Evolutionary conservation across 2,888 invertebrate genomes (phyloP).

Genomic region (Nephrocerus scutellatus): DNA sequence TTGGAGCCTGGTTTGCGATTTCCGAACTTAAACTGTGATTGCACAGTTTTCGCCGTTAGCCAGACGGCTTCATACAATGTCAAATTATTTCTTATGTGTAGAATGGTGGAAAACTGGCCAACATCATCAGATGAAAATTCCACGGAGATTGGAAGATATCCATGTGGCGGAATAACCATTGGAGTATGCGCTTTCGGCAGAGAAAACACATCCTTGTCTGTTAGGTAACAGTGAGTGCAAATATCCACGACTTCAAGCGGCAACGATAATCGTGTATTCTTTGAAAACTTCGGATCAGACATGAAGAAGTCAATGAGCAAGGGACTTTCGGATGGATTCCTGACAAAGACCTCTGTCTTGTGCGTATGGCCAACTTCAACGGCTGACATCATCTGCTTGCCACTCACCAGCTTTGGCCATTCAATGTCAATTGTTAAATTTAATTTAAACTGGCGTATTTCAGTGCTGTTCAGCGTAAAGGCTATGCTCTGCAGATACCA

Average conservation of each 20-base stretch:
- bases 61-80: slow-evolving; percentile 83
- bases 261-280: slow-evolving; percentile 35
- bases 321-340: slow-evolving; percentile 41
- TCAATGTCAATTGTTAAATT: slow-evolving; percentile 43
- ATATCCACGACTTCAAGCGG: slow-evolving; percentile 44
- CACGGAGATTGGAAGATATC: slow-evolving; percentile 35
- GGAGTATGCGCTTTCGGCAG: slow-evolving; percentile 32
- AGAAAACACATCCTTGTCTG: slow-evolving; percentile 40
- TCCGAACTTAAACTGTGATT: slow-evolving; percentile 80
- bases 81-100: slow-evolving; percentile 74
- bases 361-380: slow-evolving; percentile 41
- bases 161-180: slow-evolving; percentile 32
- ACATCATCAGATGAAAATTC: slow-evolving; percentile 35
- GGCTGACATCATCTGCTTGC: slow-evolving; percentile 35
- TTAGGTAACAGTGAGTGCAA: slow-evolving; percentile 39
- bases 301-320: slow-evolving; percentile 39
- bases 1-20: slow-evolving; percentile 74
- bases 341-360: slow-evolving; percentile 36
- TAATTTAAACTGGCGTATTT: slow-evolving; percentile 40
- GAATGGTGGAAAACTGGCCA: slow-evolving; percentile 42
- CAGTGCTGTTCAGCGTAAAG: slow-evolving; percentile 41
- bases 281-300: slow-evolving; percentile 38
- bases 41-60: slow-evolving; percentile 75
- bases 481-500: slow-evolving; percentile 39
- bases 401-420: slow-evolving; percentile 45